Percentiles rank a stretch among this genome's conserved stretches.
Conservation (phyloP, 2,797 vertebrate genomes). For the Rhinoraja longicauda region DNA sequence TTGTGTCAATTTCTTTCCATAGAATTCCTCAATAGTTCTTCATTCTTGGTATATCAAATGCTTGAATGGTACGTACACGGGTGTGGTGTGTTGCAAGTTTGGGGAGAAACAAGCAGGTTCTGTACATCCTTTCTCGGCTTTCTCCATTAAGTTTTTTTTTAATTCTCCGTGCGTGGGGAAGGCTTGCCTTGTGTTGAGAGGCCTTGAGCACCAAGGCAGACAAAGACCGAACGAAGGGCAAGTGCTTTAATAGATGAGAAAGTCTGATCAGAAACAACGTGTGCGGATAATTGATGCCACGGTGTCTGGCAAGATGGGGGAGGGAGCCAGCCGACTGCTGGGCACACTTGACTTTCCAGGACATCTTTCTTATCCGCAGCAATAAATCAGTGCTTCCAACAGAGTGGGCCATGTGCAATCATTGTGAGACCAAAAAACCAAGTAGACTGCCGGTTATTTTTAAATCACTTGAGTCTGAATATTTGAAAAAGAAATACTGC, state of each 20-base stretch:
- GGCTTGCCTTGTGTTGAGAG: background rate
- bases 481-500: background rate
- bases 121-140: background rate
- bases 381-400: background rate
- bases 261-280: background rate
- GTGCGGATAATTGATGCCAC: background rate
- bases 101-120: background rate
- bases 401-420: background rate
- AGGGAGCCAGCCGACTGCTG: background rate
- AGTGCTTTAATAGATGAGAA: background rate
- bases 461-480: background rate
- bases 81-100: background rate
- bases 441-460: background rate
- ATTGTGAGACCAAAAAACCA: background rate
- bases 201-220: background rate
- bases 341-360: background rate
- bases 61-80: constrained; percentile 10
- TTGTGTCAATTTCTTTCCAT: background rate
- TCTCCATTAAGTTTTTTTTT: background rate
- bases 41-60: constrained; percentile 2
- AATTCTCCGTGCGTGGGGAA: background rate
- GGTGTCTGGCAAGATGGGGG: background rate
- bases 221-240: background rate
- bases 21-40: constrained; percentile 10
- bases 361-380: background rate